phyloP scores from a whole-genome alignment of 2,113 vertebrate genomes.

The Gallinago paraguaiae region DNA sequence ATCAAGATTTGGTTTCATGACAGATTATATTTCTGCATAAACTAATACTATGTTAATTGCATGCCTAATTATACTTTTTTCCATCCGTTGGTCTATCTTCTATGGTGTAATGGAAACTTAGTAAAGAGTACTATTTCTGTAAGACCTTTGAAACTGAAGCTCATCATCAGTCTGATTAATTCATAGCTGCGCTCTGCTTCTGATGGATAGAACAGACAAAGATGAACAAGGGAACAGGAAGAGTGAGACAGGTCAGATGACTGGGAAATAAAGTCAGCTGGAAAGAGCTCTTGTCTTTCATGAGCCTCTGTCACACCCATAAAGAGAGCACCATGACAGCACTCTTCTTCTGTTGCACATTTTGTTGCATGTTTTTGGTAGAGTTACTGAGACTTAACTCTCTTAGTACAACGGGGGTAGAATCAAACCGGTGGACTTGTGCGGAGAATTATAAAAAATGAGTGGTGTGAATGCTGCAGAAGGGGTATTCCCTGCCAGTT shows the following conservation, averaged over 20 bases:
- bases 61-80: not conserved
- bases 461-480: not conserved
- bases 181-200: not conserved
- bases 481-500: not conserved
- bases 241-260: not conserved
- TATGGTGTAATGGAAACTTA: not conserved
- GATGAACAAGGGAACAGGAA: not conserved
- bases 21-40: not conserved
- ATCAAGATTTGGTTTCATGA: not conserved
- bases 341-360: not conserved
- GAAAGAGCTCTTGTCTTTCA: not conserved
- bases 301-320: not conserved
- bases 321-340: not conserved
- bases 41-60: not conserved
- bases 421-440: not conserved
- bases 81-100: not conserved
- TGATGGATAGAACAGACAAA: not conserved
- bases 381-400: not conserved
- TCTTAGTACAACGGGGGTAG: not conserved
- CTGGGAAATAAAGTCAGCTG: not conserved
- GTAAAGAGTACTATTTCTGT: not conserved
- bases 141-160: not conserved
- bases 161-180: not conserved
- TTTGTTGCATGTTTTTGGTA: not conserved
- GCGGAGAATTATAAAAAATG: not conserved